These are phyloP conservation scores for Drosophila bocqueti DNA, from an alignment of 1,140 invertebrate genomes.

Conservation along the genomic window DNA sequence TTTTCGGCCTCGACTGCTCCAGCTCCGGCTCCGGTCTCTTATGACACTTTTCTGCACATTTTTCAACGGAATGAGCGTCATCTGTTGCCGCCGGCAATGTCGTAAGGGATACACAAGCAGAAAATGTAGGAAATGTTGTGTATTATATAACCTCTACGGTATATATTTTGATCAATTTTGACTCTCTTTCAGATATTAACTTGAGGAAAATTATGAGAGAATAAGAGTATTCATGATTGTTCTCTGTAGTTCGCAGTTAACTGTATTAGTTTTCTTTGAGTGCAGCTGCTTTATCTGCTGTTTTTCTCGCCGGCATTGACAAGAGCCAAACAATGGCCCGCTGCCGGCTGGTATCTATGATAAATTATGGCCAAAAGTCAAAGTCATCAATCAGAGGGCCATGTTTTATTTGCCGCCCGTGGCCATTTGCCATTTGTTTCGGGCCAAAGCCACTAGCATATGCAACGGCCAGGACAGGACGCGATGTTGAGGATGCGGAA, in stretches of 20 bases:
- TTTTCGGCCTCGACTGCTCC: conserved; percentile 46
- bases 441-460: conserved; percentile 34
- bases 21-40: conserved; percentile 36
- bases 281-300: conserved; percentile 33
- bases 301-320: conserved; percentile 54
- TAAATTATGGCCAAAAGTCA: conserved; percentile 82
- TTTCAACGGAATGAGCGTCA: conserved; percentile 78
- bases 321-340: conserved; percentile 54
- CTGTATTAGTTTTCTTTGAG: background rate
- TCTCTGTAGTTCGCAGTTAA: too few species aligned
- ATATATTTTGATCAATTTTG: background rate
- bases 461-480: conserved; percentile 8
- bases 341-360: conserved; percentile 72
- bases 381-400: conserved; percentile 78
- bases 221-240: background rate
- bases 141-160: background rate
- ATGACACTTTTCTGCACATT: conserved; percentile 77
- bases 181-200: background rate
- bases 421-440: conserved; percentile 67
- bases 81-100: conserved; percentile 68
- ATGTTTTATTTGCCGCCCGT: conserved; percentile 76
- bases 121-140: background rate
- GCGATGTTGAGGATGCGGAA: background rate
- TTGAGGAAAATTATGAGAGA: background rate
- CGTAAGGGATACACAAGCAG: conserved; percentile 1